phyloP scores from a whole-genome alignment of 2,888 invertebrate genomes.

The Liodrosophila aerea region DNA sequence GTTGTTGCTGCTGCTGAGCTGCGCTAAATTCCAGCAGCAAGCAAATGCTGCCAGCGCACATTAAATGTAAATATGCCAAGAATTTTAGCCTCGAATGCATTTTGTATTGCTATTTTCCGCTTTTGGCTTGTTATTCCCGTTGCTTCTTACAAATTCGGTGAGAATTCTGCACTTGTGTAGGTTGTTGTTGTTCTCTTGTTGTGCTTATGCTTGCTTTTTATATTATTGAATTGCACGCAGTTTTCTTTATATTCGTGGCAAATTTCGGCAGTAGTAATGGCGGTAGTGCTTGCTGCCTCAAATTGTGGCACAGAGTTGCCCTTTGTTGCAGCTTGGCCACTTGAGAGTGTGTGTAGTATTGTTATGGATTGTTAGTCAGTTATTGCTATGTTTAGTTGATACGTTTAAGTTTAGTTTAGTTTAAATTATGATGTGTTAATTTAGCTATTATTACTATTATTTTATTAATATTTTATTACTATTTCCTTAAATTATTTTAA shows the following conservation, averaged over 20 bases:
- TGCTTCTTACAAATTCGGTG: constrained; percentile 33
- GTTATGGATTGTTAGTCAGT: too few relatives aligned
- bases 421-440: constrained; percentile 27
- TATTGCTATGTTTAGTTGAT: constrained; percentile 13
- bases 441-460: not conserved
- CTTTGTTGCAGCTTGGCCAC: too few relatives aligned
- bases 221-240: constrained; percentile 17
- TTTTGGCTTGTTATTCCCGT: constrained; percentile 2
- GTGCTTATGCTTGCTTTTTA: constrained; percentile 9
- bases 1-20: constrained; percentile 56
- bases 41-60: constrained; percentile 75
- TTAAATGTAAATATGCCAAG: constrained; percentile 80
- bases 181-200: constrained; percentile 8
- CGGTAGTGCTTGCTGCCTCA: too few relatives aligned
- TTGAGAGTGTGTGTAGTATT: constrained; percentile 10
- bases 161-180: constrained; percentile 39
- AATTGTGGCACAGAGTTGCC: too few relatives aligned
- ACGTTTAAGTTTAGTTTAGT: constrained; percentile 2
- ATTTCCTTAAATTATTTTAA: too few relatives aligned
- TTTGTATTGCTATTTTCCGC: constrained; percentile 64
- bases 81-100: constrained; percentile 81
- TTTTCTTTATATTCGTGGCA: constrained; percentile 40
- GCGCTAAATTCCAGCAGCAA: constrained; percentile 75
- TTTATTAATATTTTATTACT: too few relatives aligned
- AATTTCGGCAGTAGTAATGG: too few relatives aligned